Evolutionary conservation across 1,140 invertebrate species (phyloP), one percentile per base, ranked within the genome.

Genomic region (Venustaconcha ellipsiformis): DNA sequence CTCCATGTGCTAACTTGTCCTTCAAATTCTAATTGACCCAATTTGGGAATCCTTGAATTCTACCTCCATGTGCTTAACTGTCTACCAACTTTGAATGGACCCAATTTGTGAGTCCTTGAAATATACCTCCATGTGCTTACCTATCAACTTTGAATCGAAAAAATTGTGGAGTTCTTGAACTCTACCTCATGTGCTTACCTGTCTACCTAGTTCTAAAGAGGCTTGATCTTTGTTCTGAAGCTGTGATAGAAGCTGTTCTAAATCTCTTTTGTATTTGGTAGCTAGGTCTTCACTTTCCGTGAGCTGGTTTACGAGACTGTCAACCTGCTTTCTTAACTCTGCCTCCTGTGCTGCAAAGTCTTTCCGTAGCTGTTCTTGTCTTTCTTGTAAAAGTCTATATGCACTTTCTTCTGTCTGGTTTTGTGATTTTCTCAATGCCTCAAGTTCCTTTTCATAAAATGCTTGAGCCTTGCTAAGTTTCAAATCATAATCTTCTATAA

Each of bases 381-480:
- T 82, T 62, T 83, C 80, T 59, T 76, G 68, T 17, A 89, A 67
- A 30, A 55, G 58, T 62, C 72, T 67, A 8, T 85, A 65, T 18
- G 83, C 78, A 26, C 80, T 79, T 59, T 87, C 82, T 58, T 78
- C 59, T 48, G 74, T 78, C 13, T 82, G 64, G 64, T 82, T 80
- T 57, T 87, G 82, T 18, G 71, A 71, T 63, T 85, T 73, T 69
- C 76, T 83, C 23, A 88, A 70, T 37, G 81, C 87, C 57, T 87
- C 84, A 13, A 90, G 73, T 76, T 90, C 89, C 68, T 90, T 88
- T 80, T 89, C 86, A 82, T 89, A 88, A 75, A 89, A 89, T 58
- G 86, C 82, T 79, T 88, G 79, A 48, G 88, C 83, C 79, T 90
- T 88, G 37, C 66, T 74, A 20, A 89, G 77, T 71, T 90, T 90